These are phyloP conservation scores for Morus bassanus DNA, from an alignment of 2,797 vertebrate species.

Conservation along the genomic window DNA sequence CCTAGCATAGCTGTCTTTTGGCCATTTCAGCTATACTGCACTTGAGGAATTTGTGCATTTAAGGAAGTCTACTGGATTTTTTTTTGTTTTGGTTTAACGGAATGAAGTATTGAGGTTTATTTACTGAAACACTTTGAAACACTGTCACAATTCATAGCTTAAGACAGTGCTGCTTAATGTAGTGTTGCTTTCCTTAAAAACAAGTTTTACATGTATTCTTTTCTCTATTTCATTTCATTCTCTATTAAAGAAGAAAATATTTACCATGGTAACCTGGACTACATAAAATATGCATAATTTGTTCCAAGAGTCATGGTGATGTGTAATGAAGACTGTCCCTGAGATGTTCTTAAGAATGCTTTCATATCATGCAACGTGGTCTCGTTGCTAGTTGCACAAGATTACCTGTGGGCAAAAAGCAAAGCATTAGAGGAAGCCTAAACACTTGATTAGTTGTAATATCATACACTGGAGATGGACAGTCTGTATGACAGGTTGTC, in stretches of 20 bases:
- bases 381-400: neutral
- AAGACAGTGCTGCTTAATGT: neutral
- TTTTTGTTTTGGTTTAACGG: neutral
- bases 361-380: neutral
- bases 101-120: neutral
- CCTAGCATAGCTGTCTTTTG: neutral
- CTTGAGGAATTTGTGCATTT: neutral
- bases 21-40: neutral
- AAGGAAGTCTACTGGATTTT: neutral
- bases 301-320: slow-evolving; percentile 20
- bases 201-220: neutral
- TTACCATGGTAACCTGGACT: slow-evolving; percentile 57
- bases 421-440: neutral
- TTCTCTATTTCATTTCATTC: slow-evolving; percentile 26
- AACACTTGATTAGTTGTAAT: neutral
- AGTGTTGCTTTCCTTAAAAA: slow-evolving; percentile 4
- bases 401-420: slow-evolving; percentile 33
- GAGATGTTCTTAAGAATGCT: slow-evolving; percentile 19
- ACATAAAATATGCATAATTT: slow-evolving; percentile 52
- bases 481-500: slow-evolving; percentile 7
- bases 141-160: neutral
- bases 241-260: slow-evolving; percentile 46
- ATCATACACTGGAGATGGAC: neutral
- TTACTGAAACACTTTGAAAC: neutral
- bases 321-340: neutral